Evolutionary conservation across 2,113 vertebrate species (phyloP).

Genomic region (Thymallus thymallus): DNA sequence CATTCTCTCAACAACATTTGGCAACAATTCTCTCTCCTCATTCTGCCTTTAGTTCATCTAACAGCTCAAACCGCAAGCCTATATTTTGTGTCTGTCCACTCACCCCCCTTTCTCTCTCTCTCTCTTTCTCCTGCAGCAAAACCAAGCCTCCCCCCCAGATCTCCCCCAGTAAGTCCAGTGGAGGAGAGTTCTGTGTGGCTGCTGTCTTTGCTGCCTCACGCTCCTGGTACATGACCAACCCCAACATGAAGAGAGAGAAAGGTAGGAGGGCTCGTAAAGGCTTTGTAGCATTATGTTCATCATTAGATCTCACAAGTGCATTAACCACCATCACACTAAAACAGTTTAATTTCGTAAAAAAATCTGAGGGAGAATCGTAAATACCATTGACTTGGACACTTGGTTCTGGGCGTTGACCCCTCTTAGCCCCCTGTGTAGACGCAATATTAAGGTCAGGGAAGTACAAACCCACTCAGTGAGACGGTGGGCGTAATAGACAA

Average conservation of each 20-base stretch:
- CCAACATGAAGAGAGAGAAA: conserved; percentile 94
- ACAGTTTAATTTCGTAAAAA: not conserved
- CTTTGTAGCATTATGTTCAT: no score
- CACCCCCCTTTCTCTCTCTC: not conserved
- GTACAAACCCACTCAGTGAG: no score
- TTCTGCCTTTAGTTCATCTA: no score
- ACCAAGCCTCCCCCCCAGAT: conserved; percentile 93
- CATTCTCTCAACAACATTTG: not conserved
- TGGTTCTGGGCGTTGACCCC: not conserved
- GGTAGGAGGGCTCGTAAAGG: conserved; percentile 67
- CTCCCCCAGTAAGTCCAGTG: conserved; percentile 93
- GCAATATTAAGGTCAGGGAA: not conserved
- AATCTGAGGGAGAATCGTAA: no score
- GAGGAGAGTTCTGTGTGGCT: conserved; percentile 94
- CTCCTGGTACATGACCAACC: conserved; percentile 95
- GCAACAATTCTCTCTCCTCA: not conserved
- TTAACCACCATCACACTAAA: no score
- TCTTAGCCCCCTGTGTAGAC: not conserved
- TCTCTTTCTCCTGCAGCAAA: conserved; percentile 78
- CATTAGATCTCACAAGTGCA: no score
- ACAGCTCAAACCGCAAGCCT: not conserved
- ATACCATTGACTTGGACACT: no score
- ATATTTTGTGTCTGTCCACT: not conserved
- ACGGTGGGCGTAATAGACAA: not conserved
- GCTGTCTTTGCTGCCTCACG: conserved; percentile 88